phyloP scores from a whole-genome alignment of 2,888 invertebrate genomes.

The Meganola albula region DNA sequence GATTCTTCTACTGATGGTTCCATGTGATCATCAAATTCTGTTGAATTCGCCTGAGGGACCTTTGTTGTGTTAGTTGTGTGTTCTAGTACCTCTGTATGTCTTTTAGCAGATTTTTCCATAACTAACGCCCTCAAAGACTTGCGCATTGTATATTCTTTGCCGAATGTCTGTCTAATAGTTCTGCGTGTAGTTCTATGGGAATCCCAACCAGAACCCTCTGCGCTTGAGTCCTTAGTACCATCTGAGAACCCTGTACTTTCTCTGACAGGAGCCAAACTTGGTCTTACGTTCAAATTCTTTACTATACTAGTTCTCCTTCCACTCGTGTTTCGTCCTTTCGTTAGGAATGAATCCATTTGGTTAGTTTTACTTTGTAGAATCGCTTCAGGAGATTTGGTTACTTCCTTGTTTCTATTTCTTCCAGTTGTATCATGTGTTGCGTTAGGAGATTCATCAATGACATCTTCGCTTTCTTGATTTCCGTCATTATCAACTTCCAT shows the following conservation, averaged over 20 bases:
- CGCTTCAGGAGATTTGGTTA: constrained; percentile 45
- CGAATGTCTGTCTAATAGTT: constrained; percentile 60
- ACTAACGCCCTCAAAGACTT: constrained; percentile 62
- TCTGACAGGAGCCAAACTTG: constrained; percentile 40
- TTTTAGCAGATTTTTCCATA: constrained; percentile 62
- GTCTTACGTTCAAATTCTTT: constrained; percentile 32
- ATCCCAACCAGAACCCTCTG: constrained; percentile 64
- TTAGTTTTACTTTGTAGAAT: constrained; percentile 37
- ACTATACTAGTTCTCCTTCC: constrained; percentile 40
- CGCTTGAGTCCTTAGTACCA: constrained; percentile 48
- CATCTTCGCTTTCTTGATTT: constrained; percentile 5
- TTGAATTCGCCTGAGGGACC: constrained; percentile 42
- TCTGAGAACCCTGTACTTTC: constrained; percentile 45
- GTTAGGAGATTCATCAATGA: constrained; percentile 3
- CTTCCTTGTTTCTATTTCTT: constrained; percentile 15
- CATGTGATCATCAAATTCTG: constrained; percentile 29
- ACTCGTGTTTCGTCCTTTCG: constrained; percentile 41
- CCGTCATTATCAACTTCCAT: constrained; percentile 19
- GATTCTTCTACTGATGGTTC: constrained; percentile 24
- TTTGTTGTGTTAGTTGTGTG: constrained; percentile 34
- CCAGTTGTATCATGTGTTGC: constrained; percentile 6
- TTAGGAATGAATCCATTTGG: constrained; percentile 36
- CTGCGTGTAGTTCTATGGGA: constrained; percentile 63
- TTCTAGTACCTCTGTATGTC: constrained; percentile 36
- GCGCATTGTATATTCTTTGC: constrained; percentile 56